Evolutionary conservation across 2,888 invertebrate species (phyloP).

Genomic region (Sialis lutaria): DNA sequence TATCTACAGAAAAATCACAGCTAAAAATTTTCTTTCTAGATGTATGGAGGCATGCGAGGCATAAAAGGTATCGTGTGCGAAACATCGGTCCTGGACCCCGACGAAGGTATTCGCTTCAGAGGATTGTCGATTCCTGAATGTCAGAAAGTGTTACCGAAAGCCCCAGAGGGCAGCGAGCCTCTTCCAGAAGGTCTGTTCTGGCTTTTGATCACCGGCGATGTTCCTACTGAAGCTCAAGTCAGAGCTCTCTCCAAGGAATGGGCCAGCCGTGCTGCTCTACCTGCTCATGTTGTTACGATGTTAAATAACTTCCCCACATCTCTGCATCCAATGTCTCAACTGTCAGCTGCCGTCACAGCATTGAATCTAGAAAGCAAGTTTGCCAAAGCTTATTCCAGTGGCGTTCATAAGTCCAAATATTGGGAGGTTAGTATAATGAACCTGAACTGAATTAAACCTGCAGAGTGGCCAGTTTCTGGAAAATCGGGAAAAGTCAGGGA

Average conservation of each 20-base stretch:
- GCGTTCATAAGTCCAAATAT: constrained; percentile 75
- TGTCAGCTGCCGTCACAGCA: constrained; percentile 78
- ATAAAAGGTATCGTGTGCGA: constrained; percentile 91
- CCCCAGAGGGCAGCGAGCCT: constrained; percentile 62
- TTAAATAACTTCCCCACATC: constrained; percentile 78
- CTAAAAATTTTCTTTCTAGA: constrained; percentile 25
- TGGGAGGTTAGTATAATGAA: constrained; percentile 61
- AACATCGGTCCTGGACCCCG: constrained; percentile 85
- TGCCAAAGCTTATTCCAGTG: constrained; percentile 75
- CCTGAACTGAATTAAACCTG: too few species aligned
- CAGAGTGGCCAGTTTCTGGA: too few species aligned
- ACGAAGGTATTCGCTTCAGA: constrained; percentile 90
- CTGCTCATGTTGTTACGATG: constrained; percentile 83
- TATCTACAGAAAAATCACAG: background rate
- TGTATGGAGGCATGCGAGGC: constrained; percentile 92
- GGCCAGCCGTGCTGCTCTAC: constrained; percentile 76
- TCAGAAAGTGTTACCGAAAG: constrained; percentile 73
- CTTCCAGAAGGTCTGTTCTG: constrained; percentile 91
- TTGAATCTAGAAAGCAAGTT: constrained; percentile 86
- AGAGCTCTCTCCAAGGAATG: constrained; percentile 62
- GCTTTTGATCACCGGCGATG: constrained; percentile 76
- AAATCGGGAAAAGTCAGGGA: too few species aligned
- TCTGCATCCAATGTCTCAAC: constrained; percentile 90
- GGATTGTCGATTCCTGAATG: constrained; percentile 88
- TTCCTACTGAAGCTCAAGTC: constrained; percentile 68